Base-by-base conservation (phyloP, 2,888 invertebrate genomes). In the Synanthedon formicaeformis region DNA sequence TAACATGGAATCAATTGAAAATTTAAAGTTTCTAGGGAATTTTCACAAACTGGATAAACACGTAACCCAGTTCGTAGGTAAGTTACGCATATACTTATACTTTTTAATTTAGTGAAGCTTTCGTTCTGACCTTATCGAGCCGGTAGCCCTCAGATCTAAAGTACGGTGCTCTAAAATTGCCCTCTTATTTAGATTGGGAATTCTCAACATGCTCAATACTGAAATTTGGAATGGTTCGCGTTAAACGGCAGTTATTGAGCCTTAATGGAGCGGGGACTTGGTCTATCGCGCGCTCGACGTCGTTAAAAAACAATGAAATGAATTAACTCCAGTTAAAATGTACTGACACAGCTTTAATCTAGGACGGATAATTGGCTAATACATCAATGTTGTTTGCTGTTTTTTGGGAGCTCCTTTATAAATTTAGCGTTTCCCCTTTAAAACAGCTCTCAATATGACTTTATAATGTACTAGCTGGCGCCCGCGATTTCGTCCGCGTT, bases 61-160 rank as follows among this genome's bases (percentile, higher is more conserved):
- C 34, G 1, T 5, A 34, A 27, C 27, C 27, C 27, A 1, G 2
- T 34, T 34, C 34, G 34, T 34, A 34, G 34, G 34, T 34, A 34
- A 34, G 34, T 8, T 2, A 34, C 34, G 34, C 6, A 34, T 67
- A 65, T 73, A 16, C 16, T 1, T 16, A 16, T 16, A 73, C 70
- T 76, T 81, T 80, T 82, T 81, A 79, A 81, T 81, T 79, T 76
- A 76, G 73, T 69, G 68, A 78, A 75, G 74, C 69, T 67, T 66
- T 72, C 69, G 75, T 78, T 78, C 70, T 62, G 60, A 62, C 71
- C 66, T 75, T 78, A 78, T 79, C 78, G 71, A 60, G 58, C 65
- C 71, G 65, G 67, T 67, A 65, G 71, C 68, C 67, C 68, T 64
- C 66, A 72, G 70, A 76, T 77, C 78, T 72, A 61, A 73, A 76